phyloP scores from a whole-genome alignment of 2,797 vertebrate species.

The Pipistrellus pygmaeus region DNA sequence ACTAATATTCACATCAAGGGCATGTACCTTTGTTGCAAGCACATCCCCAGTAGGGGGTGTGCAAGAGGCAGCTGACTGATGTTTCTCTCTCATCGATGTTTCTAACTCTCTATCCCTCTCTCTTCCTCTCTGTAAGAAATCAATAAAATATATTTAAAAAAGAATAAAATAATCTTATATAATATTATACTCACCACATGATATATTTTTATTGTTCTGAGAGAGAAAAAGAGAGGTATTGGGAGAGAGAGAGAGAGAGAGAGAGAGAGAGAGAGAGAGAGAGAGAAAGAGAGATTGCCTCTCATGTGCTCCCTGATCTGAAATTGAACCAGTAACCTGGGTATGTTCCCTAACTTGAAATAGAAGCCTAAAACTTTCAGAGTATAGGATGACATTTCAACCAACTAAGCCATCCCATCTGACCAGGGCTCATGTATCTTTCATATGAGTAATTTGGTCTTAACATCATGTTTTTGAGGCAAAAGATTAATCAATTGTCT shows the following conservation, averaged over 20 bases:
- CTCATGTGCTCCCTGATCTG: neutral
- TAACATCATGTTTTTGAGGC: neutral
- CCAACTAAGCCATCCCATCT: neutral
- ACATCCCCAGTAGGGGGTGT: too few relatives aligned
- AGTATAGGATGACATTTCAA: neutral
- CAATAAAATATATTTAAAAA: neutral
- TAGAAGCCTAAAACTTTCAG: neutral
- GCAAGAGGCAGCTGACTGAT: too few relatives aligned
- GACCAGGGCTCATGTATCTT: neutral
- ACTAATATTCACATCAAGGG: slow-evolving; percentile 5
- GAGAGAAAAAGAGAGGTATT: neutral
- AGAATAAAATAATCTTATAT: neutral
- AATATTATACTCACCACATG: neutral
- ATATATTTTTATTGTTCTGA: neutral
- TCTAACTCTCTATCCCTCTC: too few relatives aligned
- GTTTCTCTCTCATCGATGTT: too few relatives aligned
- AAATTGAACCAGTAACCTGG: neutral
- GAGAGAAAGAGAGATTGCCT: neutral
- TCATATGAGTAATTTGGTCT: neutral
- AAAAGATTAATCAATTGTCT: neutral
- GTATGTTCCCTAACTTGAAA: neutral
- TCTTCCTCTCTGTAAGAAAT: too few relatives aligned
- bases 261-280: too few relatives aligned
- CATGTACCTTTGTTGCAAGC: too few relatives aligned
- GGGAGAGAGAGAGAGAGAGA: too few relatives aligned